Evolutionary conservation across 2,797 vertebrate genomes (phyloP).

Genomic region (Momotus momota): DNA sequence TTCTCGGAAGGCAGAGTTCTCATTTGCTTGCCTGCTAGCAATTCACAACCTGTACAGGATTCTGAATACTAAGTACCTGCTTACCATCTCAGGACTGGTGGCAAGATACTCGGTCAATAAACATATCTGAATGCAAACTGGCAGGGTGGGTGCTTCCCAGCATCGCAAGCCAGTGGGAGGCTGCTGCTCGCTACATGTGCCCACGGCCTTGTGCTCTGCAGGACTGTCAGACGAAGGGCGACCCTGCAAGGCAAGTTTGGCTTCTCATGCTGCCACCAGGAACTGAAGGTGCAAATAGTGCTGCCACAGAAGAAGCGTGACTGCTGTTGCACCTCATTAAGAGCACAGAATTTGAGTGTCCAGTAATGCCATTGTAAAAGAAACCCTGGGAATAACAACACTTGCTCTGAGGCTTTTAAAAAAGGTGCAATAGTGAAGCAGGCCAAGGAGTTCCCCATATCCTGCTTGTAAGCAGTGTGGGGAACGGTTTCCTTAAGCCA

Average conservation of each 20-base stretch:
- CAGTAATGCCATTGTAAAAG: neutral
- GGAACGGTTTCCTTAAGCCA: neutral
- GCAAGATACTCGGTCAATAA: neutral
- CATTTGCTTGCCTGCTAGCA: neutral
- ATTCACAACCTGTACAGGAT: neutral
- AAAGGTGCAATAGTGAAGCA: fast-evolving
- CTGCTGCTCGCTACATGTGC: neutral
- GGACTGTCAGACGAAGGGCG: fast-evolving
- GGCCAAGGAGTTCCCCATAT: neutral
- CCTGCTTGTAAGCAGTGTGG: neutral
- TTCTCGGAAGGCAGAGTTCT: neutral
- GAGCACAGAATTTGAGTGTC: neutral
- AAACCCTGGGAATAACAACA: neutral
- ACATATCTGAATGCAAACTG: neutral
- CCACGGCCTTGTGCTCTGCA: neutral
- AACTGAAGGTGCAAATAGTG: neutral
- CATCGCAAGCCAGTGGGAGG: neutral
- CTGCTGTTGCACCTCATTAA: neutral
- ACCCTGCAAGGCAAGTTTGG: neutral
- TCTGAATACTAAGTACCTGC: neutral
- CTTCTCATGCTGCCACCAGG: neutral
- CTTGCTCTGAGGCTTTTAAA: neutral
- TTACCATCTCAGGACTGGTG: neutral
- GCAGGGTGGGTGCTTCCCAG: neutral
- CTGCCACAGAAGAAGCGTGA: neutral